Percentiles rank a stretch among this genome's conserved stretches.
Conservation (phyloP, 2,113 vertebrate genomes). For the Chloroceryle aenea region DNA sequence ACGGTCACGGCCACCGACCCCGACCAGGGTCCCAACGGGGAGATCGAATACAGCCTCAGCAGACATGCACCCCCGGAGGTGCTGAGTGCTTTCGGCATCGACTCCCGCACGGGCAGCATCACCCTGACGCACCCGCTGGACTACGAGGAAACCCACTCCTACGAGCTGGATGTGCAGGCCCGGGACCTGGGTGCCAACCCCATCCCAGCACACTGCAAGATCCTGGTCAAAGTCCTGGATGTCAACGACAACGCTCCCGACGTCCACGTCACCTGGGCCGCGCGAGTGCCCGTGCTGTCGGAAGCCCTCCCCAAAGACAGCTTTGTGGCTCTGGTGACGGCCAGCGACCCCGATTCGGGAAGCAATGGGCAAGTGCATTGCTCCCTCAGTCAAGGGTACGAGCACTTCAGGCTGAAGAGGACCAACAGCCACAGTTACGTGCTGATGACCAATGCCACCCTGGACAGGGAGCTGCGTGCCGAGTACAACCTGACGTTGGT, state of each 20-base stretch:
- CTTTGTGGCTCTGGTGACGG: conserved; percentile 87
- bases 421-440: conserved; percentile 85
- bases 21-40: conserved; percentile 90
- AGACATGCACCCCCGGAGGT: conserved; percentile 81
- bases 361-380: conserved; percentile 83
- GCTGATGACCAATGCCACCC: conserved; percentile 82
- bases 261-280: conserved; percentile 85
- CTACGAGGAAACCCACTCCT: conserved; percentile 81
- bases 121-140: conserved; percentile 81
- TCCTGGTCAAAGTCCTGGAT: conserved; percentile 85
- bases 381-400: conserved; percentile 76
- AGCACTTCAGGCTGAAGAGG: conserved; percentile 86
- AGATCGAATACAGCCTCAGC: conserved; percentile 90
- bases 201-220: conserved; percentile 89
- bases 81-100: conserved; percentile 81
- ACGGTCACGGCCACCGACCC: conserved; percentile 87
- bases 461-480: conserved; percentile 88
- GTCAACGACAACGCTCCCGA: conserved; percentile 89
- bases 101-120: conserved; percentile 81
- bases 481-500: conserved; percentile 85
- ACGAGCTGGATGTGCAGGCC: conserved; percentile 89
- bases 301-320: conserved; percentile 86
- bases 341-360: conserved; percentile 88
- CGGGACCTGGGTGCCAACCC: conserved; percentile 88
- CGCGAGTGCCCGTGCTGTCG: conserved; percentile 74